phyloP scores from a whole-genome alignment of 2,113 vertebrate species.

The Pavo muticus region DNA sequence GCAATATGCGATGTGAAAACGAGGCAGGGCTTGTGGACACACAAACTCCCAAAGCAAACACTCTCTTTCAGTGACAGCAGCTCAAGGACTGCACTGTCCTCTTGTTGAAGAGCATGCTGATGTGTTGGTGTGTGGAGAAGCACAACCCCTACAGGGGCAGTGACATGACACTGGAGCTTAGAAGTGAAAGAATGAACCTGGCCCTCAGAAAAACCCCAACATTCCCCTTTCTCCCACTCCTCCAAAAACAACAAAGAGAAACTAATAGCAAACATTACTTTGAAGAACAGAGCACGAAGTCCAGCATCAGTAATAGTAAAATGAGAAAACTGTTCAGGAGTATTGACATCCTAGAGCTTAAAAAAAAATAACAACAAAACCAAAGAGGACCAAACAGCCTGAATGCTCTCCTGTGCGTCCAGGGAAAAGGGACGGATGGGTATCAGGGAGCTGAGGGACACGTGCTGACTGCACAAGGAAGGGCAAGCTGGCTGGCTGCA shows the following conservation, averaged over 20 bases:
- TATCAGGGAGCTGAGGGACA: not conserved
- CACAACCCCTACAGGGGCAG: not conserved
- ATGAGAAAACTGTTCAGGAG: not conserved
- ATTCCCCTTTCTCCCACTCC: not conserved
- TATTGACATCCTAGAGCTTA: not conserved
- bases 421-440: not conserved
- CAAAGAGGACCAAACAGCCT: not conserved
- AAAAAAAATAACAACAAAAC: too few relatives aligned
- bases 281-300: not conserved
- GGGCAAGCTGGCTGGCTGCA: not conserved
- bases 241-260: not conserved
- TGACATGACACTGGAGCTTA: rapidly evolving
- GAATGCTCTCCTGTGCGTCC: not conserved
- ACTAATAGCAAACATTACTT: not conserved
- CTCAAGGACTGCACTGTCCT: not conserved
- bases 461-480: not conserved
- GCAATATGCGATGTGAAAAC: not conserved
- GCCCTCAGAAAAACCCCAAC: not conserved
- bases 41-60: not conserved
- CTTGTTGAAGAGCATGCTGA: not conserved
- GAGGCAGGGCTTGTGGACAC: not conserved
- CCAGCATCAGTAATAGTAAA: not conserved
- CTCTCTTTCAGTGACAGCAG: not conserved
- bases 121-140: not conserved
- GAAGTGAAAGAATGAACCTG: not conserved